These are phyloP conservation scores for Phalangium opilio DNA, from an alignment of 2,888 invertebrate genomes.

Conservation along the genomic window DNA sequence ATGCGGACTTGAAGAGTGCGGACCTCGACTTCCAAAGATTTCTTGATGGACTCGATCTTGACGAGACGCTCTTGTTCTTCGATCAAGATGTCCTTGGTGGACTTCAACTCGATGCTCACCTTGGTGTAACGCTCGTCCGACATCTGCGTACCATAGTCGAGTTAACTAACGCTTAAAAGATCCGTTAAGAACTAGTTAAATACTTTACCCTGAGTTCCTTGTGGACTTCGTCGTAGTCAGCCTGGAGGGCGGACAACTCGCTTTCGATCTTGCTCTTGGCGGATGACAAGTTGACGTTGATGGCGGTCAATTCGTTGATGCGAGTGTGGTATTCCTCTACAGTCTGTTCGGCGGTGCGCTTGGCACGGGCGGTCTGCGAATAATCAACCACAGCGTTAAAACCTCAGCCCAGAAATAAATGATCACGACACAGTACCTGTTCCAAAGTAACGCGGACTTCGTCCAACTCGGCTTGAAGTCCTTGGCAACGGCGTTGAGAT, in stretches of 20 bases:
- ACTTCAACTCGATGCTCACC: conserved; percentile 77
- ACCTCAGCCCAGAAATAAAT: not conserved
- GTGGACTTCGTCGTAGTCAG: conserved; percentile 95
- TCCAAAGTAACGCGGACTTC: conserved; percentile 86
- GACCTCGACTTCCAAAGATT: conserved; percentile 91
- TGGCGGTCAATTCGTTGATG: conserved; percentile 83
- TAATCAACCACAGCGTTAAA: conserved; percentile 8
- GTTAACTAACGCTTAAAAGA: too few relatives aligned
- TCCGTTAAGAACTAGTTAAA: not conserved
- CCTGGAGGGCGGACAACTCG: conserved; percentile 73
- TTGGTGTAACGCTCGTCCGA: conserved; percentile 87
- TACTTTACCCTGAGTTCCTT: conserved; percentile 65
- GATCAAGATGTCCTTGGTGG: conserved; percentile 81
- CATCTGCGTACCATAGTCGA: conserved; percentile 28
- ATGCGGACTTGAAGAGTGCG: conserved; percentile 83
- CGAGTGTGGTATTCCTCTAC: conserved; percentile 81
- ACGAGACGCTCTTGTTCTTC: conserved; percentile 93
- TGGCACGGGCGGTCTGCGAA: conserved; percentile 67
- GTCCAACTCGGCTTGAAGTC: conserved; percentile 85
- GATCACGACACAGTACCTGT: conserved; percentile 40
- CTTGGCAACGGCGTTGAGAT: conserved; percentile 71
- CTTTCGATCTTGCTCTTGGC: conserved; percentile 90
- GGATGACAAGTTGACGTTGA: conserved; percentile 87
- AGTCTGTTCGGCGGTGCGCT: conserved; percentile 73
- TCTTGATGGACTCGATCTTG: conserved; percentile 94